Conservation (phyloP, 2,113 vertebrate genomes). For the Thalassoma bifasciatum region DNA sequence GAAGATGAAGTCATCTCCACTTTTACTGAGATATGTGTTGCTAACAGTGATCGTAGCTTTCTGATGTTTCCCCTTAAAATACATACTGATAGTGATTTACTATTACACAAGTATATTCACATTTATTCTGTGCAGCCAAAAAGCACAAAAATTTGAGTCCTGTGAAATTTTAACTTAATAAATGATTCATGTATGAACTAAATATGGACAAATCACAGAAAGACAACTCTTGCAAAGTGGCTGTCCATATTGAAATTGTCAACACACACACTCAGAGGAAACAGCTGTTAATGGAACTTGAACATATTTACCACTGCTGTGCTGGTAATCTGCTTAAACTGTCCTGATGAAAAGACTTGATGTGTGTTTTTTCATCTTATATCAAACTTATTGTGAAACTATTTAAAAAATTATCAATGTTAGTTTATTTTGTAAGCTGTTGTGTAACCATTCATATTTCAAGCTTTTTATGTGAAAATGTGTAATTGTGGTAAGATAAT, state of each 20-base stretch:
- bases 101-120: slow-evolving; percentile 34
- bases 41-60: slow-evolving; percentile 62
- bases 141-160: slow-evolving; percentile 47
- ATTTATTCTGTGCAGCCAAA: slow-evolving; percentile 17
- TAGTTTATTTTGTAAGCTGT: slow-evolving; percentile 76
- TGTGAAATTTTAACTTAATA: slow-evolving; percentile 21
- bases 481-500: slow-evolving; percentile 75
- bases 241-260: neutral
- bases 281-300: slow-evolving; percentile 69
- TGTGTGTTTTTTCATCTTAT: slow-evolving; percentile 67
- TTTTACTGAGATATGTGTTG: slow-evolving; percentile 53
- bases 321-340: slow-evolving; percentile 71
- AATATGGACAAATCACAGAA: slow-evolving; percentile 4
- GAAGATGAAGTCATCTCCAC: slow-evolving; percentile 67
- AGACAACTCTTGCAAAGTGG: slow-evolving; percentile 7
- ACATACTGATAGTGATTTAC: slow-evolving; percentile 28
- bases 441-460: slow-evolving; percentile 78
- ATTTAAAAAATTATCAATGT: slow-evolving; percentile 78
- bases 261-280: slow-evolving; percentile 29
- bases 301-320: slow-evolving; percentile 72
- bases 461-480: slow-evolving; percentile 63
- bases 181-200: slow-evolving; percentile 14
- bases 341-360: slow-evolving; percentile 64
- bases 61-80: slow-evolving; percentile 39
- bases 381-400: slow-evolving; percentile 77